A percentile compares a stretch with the other conserved stretches of the same genome.
Evolutionary conservation across 2,797 vertebrate genomes (phyloP).

Genomic region (Xenops minutus): DNA sequence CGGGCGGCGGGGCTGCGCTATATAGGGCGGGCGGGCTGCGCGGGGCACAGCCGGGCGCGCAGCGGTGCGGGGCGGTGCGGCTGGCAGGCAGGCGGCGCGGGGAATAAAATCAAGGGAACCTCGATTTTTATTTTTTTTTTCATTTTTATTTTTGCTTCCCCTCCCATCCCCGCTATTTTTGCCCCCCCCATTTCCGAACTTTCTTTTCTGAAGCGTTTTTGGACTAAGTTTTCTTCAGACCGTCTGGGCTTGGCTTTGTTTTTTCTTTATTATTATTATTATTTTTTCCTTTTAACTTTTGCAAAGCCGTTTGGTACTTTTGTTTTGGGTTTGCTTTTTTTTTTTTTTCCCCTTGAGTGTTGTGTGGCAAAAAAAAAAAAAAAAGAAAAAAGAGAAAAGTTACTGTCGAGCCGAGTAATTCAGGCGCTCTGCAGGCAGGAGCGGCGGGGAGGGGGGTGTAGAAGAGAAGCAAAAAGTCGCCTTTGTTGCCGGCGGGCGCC

Average conservation of each 20-base stretch:
- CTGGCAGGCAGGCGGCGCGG: neutral
- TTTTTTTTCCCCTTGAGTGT: neutral
- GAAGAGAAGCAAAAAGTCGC: neutral
- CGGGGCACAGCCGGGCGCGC: slow-evolving; percentile 77
- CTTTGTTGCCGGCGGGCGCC: neutral
- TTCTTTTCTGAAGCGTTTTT: neutral
- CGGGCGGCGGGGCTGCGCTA: neutral
- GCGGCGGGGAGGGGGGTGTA: too few species aligned
- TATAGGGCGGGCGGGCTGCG: slow-evolving; percentile 1
- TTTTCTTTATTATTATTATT: too few species aligned
- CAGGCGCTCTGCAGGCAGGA: neutral
- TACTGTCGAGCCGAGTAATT: neutral
- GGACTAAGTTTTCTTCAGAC: neutral
- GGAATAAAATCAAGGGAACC: neutral
- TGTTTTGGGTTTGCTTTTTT: too few species aligned
- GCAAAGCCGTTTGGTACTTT: neutral
- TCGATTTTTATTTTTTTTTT: neutral
- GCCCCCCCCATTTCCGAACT: neutral
- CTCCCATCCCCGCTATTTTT: neutral
- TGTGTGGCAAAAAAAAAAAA: neutral
- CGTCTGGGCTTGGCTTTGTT: neutral
- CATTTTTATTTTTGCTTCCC: too few species aligned
- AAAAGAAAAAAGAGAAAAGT: neutral
- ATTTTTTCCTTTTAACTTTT: neutral
- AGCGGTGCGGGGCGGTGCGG: neutral